These are phyloP conservation scores for Coryphaenoides rupestris DNA, from an alignment of 2,113 vertebrate genomes.

Conservation along the genomic window DNA sequence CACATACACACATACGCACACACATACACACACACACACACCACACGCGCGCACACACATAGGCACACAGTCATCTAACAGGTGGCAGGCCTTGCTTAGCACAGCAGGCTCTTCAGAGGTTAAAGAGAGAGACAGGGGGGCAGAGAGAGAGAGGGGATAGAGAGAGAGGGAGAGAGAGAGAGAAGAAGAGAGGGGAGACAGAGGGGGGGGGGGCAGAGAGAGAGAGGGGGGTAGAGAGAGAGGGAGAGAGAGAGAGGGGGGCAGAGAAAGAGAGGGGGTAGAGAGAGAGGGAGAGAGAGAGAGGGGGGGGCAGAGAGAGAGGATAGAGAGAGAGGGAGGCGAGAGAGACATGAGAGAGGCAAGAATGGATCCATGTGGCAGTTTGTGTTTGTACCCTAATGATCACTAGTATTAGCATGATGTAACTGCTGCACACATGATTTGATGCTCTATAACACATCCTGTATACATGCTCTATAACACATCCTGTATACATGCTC, in stretches of 20 bases:
- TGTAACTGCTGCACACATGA: too few species aligned
- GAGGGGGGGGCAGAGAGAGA: not conserved
- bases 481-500: too few species aligned
- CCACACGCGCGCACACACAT: conserved; percentile 41
- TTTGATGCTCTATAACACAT: too few species aligned
- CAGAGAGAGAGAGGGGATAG: conserved; percentile 45
- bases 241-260: conserved; percentile 11
- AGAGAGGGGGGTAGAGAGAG: conserved; percentile 42
- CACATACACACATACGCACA: conserved; percentile 9
- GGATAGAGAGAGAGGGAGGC: not conserved
- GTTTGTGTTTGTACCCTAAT: too few species aligned
- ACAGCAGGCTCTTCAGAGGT: conserved; percentile 70
- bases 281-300: conserved; percentile 8
- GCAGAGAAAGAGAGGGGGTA: not conserved
- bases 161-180: conserved; percentile 12
- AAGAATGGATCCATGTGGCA: too few species aligned
- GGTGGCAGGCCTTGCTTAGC: conserved; percentile 72
- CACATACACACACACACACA: conserved; percentile 7
- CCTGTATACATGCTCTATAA: too few species aligned
- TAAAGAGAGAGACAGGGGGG: conserved; percentile 46
- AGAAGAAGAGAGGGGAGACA: conserved; percentile 12
- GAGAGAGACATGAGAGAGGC: too few species aligned
- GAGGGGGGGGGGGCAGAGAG: conserved; percentile 21
- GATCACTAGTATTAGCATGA: too few species aligned
- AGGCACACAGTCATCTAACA: conserved; percentile 61